Base-by-base conservation (phyloP, 2,888 invertebrate species). In the Athalia circularis region DNA sequence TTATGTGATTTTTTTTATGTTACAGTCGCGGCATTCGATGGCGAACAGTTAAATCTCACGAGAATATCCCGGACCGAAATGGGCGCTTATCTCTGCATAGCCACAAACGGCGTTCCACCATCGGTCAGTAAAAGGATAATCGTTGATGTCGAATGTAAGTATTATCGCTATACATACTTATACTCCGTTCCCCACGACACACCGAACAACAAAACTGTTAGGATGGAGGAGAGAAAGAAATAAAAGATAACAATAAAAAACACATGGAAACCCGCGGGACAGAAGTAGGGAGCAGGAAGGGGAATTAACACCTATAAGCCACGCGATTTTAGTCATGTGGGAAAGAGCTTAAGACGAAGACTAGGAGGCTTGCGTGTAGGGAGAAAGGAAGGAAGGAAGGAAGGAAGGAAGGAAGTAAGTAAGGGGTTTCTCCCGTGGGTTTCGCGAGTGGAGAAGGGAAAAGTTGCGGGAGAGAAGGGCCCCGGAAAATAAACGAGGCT, bases 111-210 rank as follows among this genome's bases (percentile, higher is more conserved):
- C 64, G 95, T 97, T 45, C 97, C 97, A 57, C 97, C 97, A 74
- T 96, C 97, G 57, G 97, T 97, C 88, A 97, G 97, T 91, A 97
- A 97, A 92, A 93, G 97, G 89, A 97, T 97, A 92, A 96, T 96
- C 87, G 95, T 97, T 79, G 97, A 97, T 89, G 97, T 97, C 82
- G 97, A 97, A 92, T 97, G 97, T 97, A 90, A 95, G 95, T 93
- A 85, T 5, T 11, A 29, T 8, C 8, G 15, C 8, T 13, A 50
- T 11, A 13, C 29, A 13, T 59, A 3, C 62, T 4, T 62, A 11
- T 13, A 3, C 11, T 3, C 11, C 1, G 52, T 52, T 29, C 52
- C 52, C 11, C 52, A 54, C 54, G 4, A 5, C 5, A 11, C 54
- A 54, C 5, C 54, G 6, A 54, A 4, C 3, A n/a, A 4, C 4